These are phyloP conservation scores for Protodeltote pygarga DNA, from an alignment of 2,888 invertebrate genomes.

Conservation along the genomic window DNA sequence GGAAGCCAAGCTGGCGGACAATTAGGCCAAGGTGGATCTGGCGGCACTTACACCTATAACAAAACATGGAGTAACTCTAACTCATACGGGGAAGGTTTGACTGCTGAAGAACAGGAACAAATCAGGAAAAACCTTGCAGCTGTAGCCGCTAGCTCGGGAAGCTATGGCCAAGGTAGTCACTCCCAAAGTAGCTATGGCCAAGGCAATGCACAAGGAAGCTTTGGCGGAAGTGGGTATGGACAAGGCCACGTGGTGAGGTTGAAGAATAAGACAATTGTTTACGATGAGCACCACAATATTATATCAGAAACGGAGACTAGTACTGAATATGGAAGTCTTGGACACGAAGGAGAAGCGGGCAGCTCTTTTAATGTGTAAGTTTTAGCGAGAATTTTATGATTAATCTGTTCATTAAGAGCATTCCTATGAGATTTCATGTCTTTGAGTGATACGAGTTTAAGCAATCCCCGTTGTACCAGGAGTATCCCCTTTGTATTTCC, in stretches of 20 bases:
- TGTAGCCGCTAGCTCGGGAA: constrained; percentile 34
- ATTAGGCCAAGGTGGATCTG: constrained; percentile 41
- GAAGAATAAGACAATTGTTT: constrained; percentile 71
- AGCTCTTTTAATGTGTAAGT: constrained; percentile 80
- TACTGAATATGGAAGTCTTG: constrained; percentile 80
- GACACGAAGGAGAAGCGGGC: constrained; percentile 79
- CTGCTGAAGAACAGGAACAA: constrained; percentile 69
- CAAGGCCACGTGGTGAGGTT: constrained; percentile 63
- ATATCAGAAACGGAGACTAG: constrained; percentile 82
- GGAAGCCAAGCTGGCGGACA: constrained; percentile 30
- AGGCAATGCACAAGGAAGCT: constrained; percentile 43
- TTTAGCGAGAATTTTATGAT: not conserved
- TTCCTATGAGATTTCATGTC: too few species aligned
- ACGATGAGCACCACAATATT: constrained; percentile 78
- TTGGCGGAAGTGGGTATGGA: constrained; percentile 48
- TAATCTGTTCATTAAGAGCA: too few species aligned
- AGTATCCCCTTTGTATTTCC: too few species aligned
- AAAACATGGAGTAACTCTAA: constrained; percentile 62
- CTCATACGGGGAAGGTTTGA: constrained; percentile 57
- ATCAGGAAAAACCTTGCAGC: constrained; percentile 64
- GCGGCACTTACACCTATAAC: constrained; percentile 59
- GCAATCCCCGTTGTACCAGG: too few species aligned
- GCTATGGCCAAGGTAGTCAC: constrained; percentile 44
- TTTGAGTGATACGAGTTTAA: too few species aligned
- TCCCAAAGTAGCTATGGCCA: constrained; percentile 37